Base-by-base conservation (phyloP, 2,888 invertebrate species). In the Papilio elwesi region DNA sequence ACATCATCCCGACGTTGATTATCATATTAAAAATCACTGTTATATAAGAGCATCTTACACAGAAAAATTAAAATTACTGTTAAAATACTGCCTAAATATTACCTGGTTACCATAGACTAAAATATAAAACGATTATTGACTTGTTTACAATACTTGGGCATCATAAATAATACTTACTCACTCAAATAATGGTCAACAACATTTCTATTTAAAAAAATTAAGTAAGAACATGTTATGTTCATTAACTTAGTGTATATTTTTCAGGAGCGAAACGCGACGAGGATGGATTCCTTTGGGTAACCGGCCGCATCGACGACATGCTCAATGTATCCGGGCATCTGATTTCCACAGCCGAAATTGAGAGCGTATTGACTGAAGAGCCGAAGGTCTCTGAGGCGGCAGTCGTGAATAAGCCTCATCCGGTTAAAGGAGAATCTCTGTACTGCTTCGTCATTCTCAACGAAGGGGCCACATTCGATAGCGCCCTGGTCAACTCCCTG, bases 231-330 rank as follows among this genome's bases (percentile, higher is more conserved):
- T 9, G 6, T 3, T 43, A 6, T 43, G 43, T 43, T 43, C 13
- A 51, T 51, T 51, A 43, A 51, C 13, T 51, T 51, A n/a, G 5
- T 6, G 1, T 51, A n/a, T n/a, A 51, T 51, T 79, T 85, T 36
- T 85, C 26, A 98, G 98, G 98, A 72, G 98, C 98, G 0, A 95
- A 95, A 78, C 95, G 98, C 74, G 99, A 99, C 88, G 95, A 96
- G 36, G 99, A 99, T 87, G 99, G 99, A 0, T 98, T 98, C 88
- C 92, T 98, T 72, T 99, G 98, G 98, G 97, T 99, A 74, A 99
- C 99, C 0, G 99, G 99, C 0, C 96, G 99, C 74, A 97, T 99
- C 53, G 99, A 99, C 87, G 99, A 99, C 88, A 99, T 99, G 98
- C 94, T 99, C 78, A 99, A 99, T 90, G 99, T 99, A 10, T 99